Evolutionary conservation across 2,113 vertebrate species (phyloP), one percentile per base, ranked within the genome.

Genomic region (Syngnathoides biaculeatus): DNA sequence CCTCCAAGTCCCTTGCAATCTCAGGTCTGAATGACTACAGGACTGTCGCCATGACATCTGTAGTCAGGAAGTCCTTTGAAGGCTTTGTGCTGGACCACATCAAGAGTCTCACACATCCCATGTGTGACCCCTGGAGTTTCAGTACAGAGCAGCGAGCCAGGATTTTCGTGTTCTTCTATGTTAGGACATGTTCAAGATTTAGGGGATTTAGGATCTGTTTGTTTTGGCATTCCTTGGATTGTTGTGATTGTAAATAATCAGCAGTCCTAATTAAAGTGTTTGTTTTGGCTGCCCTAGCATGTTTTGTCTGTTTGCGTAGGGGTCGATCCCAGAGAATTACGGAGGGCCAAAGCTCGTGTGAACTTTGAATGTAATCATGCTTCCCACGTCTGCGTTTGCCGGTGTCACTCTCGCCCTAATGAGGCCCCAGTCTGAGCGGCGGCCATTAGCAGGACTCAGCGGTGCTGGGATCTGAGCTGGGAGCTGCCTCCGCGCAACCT

Each of bases 321-420:
- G 68, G 75, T 68, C 72, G 69, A 81, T 79, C 74, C 64, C 71
- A 64, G 19, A 80, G 88, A 89, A 91, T 87, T 81, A 88, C 82
- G 84, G 78, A 74, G 74, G 86, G 80, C 85, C 81, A 84, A 89
- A 86, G 84, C 86, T 85, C 67, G 86, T 81, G 84, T 90, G 85
- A 90, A 90, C 86, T 88, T 88, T 81, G 81, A 84, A 89, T 87
- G 84, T 87, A 84, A 88, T 87, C 81, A 86, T 83, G 81, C 84
- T 85, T 61, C 73, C 79, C 69, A 74, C 65, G 79, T 64, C 72
- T 74, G 70, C 40, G 75, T 84, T 87, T 85, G 84, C 74, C 64
- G 72, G 86, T 87, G 89, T 88, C 88, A 86, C 81, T 78, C 55
- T 81, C 24, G 79, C 74, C 80, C 81, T 90, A 90, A 90, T 87